Evolutionary conservation across 1,140 invertebrate species (phyloP), one percentile per base, ranked within the genome.

Genomic region (Arctopsyche grandis): DNA sequence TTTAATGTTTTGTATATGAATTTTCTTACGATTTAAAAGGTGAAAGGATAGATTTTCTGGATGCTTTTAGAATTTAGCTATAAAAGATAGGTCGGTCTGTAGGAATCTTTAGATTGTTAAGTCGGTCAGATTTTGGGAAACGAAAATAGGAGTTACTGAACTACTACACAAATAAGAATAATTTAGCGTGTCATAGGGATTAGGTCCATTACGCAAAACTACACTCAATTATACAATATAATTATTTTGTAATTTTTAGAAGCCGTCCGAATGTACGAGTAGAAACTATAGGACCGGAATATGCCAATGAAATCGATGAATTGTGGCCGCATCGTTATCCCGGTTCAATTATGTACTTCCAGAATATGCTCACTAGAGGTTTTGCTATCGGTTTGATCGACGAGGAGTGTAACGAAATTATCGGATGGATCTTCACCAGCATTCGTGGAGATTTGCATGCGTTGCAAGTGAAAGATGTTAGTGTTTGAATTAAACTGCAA

Each of bases 321-420:
- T n/a, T 73, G n/a, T 73, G 70, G 70, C 24, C 43, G n/a, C 70
- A 73, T 46, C 70, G 70, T 14, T 44, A 73, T 73, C 70, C 24
- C 14, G 70, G 24, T 43, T 73, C 70, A 24, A 43, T 73, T 16
- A 38, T 43, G 14, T 73, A 46, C 16, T 73, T 73, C 16, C 19
- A 46, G 22, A 44, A 21, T 10, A 73, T 73, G 70, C 29, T 73
- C 26, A 44, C 19, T 1, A 73, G 12, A 14, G 24, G 70, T 21
- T 12, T 22, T 43, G 70, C 12, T 3, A 43, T 43, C n/a, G 70
- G 70, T 24, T 16, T 60, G 16, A 16, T 60, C 7, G n/a, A 21
- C 7, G 43, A 24, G 9, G 29, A 44, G 12, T 7, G 44, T 73
- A 14, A 46, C n/a, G 70, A 73, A 43, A n/a, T 73, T 4, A 29